phyloP scores from a whole-genome alignment of 2,113 vertebrate species.

The Irena cyanogastra region DNA sequence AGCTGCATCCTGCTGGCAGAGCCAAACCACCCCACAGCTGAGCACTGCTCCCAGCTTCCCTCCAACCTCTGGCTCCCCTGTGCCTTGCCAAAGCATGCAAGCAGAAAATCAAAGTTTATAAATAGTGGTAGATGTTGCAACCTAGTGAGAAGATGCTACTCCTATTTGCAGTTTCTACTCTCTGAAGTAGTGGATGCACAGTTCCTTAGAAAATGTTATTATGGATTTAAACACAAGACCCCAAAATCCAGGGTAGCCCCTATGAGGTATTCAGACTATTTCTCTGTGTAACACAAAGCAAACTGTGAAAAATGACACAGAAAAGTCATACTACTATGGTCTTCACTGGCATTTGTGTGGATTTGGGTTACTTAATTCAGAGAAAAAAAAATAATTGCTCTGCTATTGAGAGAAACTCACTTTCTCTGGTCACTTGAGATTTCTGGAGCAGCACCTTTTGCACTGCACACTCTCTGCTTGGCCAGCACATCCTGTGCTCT shows the following conservation, averaged over 20 bases:
- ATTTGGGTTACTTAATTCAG: neutral
- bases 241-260: rapidly evolving
- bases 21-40: rapidly evolving
- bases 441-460: neutral
- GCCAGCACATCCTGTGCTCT: neutral
- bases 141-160: neutral
- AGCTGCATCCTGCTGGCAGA: neutral
- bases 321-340: rapidly evolving
- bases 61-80: rapidly evolving
- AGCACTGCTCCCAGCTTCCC: neutral
- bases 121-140: neutral
- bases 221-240: neutral
- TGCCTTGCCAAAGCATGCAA: neutral
- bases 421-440: neutral
- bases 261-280: neutral
- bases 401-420: neutral
- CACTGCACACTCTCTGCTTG: neutral
- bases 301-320: neutral
- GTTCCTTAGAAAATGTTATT: neutral
- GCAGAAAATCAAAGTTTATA: neutral
- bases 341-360: neutral
- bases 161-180: rapidly evolving
- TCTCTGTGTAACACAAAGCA: neutral
- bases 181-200: rapidly evolving
- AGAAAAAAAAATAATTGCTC: neutral